Conservation (phyloP, 2,113 vertebrate species). For the Falcunculus frontatus region DNA sequence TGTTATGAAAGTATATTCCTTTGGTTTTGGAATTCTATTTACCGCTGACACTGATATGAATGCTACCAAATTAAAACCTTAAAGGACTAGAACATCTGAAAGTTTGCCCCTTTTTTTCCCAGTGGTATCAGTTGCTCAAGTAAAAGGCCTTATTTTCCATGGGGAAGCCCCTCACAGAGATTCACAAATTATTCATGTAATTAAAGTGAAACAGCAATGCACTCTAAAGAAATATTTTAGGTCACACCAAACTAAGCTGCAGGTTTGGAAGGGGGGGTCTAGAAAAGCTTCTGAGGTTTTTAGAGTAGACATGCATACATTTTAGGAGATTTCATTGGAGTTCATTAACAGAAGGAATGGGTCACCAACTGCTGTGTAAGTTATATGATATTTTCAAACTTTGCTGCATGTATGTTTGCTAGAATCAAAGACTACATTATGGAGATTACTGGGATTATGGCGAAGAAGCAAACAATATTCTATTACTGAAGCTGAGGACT, state of each 20-base stretch:
- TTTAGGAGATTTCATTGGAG: background rate
- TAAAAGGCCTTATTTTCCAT: background rate
- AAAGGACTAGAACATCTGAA: background rate
- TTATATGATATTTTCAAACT: background rate
- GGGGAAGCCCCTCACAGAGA: background rate
- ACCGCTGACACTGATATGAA: background rate
- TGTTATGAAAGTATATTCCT: background rate
- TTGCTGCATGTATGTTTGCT: background rate
- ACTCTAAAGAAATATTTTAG: background rate
- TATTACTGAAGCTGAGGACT: background rate
- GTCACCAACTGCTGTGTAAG: background rate
- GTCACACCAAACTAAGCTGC: background rate
- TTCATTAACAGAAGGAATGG: background rate
- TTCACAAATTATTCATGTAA: background rate
- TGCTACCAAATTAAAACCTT: background rate
- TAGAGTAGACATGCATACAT: background rate
- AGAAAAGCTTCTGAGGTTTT: background rate
- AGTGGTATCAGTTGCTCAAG: background rate
- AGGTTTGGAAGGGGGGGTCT: background rate
- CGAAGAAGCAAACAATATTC: background rate
- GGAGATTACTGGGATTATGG: background rate
- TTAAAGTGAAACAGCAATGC: background rate
- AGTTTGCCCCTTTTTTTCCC: background rate
- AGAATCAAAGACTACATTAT: background rate
- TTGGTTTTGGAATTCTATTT: background rate